Base-by-base conservation (phyloP, 1,140 invertebrate genomes). In the Heliothis subflexa region DNA sequence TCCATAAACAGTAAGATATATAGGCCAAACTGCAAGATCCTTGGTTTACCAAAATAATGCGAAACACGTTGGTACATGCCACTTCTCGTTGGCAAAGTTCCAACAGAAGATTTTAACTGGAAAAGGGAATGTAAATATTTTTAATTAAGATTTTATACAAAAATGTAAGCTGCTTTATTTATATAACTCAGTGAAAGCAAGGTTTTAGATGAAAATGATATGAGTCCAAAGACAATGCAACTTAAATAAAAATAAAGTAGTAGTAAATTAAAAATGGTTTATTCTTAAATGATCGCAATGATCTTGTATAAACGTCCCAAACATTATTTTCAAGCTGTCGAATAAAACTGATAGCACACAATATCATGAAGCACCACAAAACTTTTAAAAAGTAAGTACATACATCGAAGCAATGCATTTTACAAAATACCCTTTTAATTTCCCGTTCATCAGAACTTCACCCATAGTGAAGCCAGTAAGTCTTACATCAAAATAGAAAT, bases 401-500 rank as follows among this genome's bases (percentile, higher is more conserved):
- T n/a, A 9, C 13, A 10, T 11, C 10, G 10, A 45, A 18, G 40
- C n/a, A 10, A 64, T 45, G 13, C 33, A 64, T 16, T 16, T 16
- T 28, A 64, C 16, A 64, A 64, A 40, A 16, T 45, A 45, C n/a
- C 28, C 40, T 14, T 64, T 64, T 64, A 45, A 64, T 64, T 64
- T 40, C n/a, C 61, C 40, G n/a, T 62, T 62, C 33, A 64, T 45
- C 16, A 45, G 1, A 40, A 16, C 61, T n/a, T 33, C 45, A 68
- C 64, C 49, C 16, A 40, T 10, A 66, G 47, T 1, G 18, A 68
- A 68, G 64, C 47, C 62, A 49, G 40, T 68, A 68, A 68, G 64
- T 68, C n/a, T 64, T 64, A 14, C 64, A 68, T 50, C 64, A 50
- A 68, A 68, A 50, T 68, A 68, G 16, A 50, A 50, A 33, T 75